These are phyloP conservation scores for Cyanistes caeruleus DNA, from an alignment of 2,113 vertebrate species.

Conservation along the genomic window DNA sequence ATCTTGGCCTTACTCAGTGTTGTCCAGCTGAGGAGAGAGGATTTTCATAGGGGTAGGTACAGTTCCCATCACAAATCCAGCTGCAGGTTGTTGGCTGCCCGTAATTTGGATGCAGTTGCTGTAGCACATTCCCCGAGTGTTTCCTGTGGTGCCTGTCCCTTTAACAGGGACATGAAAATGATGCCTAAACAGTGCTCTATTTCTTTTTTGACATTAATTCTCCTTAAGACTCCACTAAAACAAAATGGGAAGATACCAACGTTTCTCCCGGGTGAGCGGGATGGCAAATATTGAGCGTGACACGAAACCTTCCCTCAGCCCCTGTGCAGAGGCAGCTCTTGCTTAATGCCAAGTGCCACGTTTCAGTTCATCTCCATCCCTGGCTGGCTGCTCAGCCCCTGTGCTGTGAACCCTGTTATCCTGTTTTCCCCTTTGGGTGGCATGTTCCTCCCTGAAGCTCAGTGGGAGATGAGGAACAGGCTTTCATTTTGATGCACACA, in stretches of 20 bases:
- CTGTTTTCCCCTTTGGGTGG: constrained; percentile 40
- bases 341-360: not conserved
- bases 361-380: not conserved
- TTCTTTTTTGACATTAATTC: constrained; percentile 42
- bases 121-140: not conserved
- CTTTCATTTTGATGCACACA: not conserved
- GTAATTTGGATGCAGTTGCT: not conserved
- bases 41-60: not conserved
- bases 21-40: not conserved
- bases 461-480: not conserved
- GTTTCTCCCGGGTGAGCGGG: not conserved
- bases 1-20: not conserved
- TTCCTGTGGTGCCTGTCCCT: not conserved
- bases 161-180: constrained; percentile 7
- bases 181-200: not conserved
- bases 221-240: constrained; percentile 26
- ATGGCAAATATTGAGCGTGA: not conserved
- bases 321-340: not conserved
- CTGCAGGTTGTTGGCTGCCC: not conserved
- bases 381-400: not conserved
- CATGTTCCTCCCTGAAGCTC: constrained; percentile 1
- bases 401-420: constrained; percentile 8
- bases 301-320: not conserved
- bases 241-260: constrained; percentile 38
- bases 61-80: not conserved